Conservation (phyloP, 2,113 vertebrate species). For the Otis tarda region DNA sequence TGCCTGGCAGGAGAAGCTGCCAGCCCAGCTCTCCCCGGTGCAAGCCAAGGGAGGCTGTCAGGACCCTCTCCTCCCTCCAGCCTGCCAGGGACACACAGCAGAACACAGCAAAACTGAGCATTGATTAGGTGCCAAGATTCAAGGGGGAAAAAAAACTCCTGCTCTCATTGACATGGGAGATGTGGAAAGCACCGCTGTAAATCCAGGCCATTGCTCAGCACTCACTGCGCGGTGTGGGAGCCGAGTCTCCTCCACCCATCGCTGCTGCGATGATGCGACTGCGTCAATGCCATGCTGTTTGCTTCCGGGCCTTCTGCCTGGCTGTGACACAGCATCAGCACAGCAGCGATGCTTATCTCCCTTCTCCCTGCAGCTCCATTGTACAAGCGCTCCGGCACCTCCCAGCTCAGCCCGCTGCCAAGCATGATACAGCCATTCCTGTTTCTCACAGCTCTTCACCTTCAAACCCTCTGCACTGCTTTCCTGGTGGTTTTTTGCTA, state of each 20-base stretch:
- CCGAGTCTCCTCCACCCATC: not conserved
- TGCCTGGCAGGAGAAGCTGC: not conserved
- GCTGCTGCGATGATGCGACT: not conserved
- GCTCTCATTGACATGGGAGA: not conserved
- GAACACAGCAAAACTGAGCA: not conserved
- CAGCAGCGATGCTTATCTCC: not conserved
- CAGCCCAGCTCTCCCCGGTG: not conserved
- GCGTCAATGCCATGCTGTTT: not conserved
- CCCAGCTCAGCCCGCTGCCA: not conserved
- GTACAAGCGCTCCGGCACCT: not conserved
- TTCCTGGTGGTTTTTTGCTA: not conserved
- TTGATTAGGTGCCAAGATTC: not conserved
- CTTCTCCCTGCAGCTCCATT: conserved; percentile 11
- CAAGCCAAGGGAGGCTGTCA: not conserved
- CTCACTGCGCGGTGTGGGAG: not conserved
- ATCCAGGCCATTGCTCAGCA: not conserved
- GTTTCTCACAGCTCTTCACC: not conserved
- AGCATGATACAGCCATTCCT: not conserved
- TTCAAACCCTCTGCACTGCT: not conserved
- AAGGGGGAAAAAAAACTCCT: not conserved
- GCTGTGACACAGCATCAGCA: not conserved
- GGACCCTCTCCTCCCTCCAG: not conserved
- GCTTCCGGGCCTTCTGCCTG: not conserved
- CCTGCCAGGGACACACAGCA: not conserved
- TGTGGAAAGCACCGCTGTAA: not conserved